Evolutionary conservation across 2,797 vertebrate genomes (phyloP).

Genomic region (Australoheros facetus): DNA sequence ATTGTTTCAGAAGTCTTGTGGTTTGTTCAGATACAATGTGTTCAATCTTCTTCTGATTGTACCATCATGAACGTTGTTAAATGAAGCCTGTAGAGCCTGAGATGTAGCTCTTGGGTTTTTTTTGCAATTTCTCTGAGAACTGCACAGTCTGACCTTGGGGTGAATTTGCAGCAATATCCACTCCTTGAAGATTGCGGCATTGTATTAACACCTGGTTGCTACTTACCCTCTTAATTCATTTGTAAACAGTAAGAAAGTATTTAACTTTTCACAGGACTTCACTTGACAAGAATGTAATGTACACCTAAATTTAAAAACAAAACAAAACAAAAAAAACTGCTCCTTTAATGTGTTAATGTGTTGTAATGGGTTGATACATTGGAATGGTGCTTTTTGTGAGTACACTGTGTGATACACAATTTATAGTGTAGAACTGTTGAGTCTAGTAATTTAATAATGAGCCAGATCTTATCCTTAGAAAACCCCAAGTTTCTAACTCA

Average conservation of each 20-base stretch:
- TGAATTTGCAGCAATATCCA: too few species aligned
- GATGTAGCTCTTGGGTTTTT: too few species aligned
- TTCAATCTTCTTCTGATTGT: neutral
- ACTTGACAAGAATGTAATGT: neutral
- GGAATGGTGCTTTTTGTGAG: neutral
- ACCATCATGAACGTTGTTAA: neutral
- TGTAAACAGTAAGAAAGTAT: too few species aligned
- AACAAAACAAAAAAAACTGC: neutral
- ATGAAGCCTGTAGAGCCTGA: neutral
- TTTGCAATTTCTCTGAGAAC: too few species aligned
- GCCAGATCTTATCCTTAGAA: constrained; percentile 16
- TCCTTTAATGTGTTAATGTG: neutral
- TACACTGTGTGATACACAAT: neutral
- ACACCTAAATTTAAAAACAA: neutral
- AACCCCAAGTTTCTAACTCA: constrained; percentile 16
- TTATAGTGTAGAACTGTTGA: neutral
- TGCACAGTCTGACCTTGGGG: too few species aligned
- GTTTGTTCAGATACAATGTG: too few species aligned
- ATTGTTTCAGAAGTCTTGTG: neutral
- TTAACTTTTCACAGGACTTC: too few species aligned
- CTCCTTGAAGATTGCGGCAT: too few species aligned
- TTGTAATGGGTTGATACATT: neutral
- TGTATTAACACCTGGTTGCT: too few species aligned
- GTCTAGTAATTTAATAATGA: constrained; percentile 5
- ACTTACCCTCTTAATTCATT: too few species aligned